Percentiles rank a stretch among this genome's conserved stretches.
Conservation (phyloP, 2,888 invertebrate genomes). For the Rambutsinella grinnellia region DNA sequence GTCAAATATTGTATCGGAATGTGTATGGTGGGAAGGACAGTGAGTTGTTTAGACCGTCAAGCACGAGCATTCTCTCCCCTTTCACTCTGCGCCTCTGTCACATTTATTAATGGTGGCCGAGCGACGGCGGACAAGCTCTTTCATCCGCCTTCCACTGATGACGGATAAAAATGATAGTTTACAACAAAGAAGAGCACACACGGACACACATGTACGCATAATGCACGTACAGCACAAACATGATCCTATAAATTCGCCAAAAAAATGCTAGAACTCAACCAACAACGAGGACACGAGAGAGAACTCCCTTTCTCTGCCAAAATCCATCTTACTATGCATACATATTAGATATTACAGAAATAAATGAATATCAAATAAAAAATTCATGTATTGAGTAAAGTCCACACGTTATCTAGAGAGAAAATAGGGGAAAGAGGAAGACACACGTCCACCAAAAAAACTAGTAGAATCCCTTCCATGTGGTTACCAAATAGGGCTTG, state of each 20-base stretch:
- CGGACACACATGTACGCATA: constrained; percentile 27
- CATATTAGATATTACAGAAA: background rate
- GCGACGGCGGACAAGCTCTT: constrained; percentile 59
- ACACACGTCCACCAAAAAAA: too few relatives aligned
- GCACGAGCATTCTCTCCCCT: constrained; percentile 24
- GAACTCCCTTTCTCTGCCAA: too few relatives aligned
- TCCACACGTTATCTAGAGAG: too few relatives aligned
- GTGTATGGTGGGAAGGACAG: background rate
- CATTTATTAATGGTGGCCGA: constrained; percentile 65
- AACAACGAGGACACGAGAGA: too few relatives aligned
- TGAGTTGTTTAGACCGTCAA: constrained; percentile 17
- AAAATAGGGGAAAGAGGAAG: too few relatives aligned
- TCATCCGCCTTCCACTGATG: constrained; percentile 57
- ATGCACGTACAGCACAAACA: constrained; percentile 15
- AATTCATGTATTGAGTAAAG: background rate
- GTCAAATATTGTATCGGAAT: background rate
- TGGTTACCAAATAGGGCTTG: too few relatives aligned
- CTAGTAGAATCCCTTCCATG: too few relatives aligned
- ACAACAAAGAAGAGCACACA: constrained; percentile 46
- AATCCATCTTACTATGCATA: background rate
- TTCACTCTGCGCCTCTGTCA: constrained; percentile 51
- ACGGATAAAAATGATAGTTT: constrained; percentile 65
- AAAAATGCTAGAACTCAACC: background rate
- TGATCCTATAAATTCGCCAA: background rate
- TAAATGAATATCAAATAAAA: background rate